A percentile compares a stretch with the other conserved stretches of the same genome.
Evolutionary conservation across 2,888 invertebrate genomes (phyloP).

Genomic region (Ectropis crepuscularia): DNA sequence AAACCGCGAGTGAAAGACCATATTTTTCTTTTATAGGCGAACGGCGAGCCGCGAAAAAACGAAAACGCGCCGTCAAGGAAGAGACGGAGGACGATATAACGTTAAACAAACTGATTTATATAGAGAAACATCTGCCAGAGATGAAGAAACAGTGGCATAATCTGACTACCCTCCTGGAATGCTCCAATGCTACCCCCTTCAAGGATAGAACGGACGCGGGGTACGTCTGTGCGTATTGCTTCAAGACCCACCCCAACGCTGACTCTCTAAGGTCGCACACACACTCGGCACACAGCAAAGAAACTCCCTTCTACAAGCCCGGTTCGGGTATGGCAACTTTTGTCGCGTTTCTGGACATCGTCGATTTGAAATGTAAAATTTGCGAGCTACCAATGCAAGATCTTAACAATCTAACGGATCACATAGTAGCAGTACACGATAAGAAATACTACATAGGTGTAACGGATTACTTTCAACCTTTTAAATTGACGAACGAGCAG

Average conservation of each 20-base stretch:
- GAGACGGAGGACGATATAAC: conserved; percentile 55
- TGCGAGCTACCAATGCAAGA: conserved; percentile 64
- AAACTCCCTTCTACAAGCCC: conserved; percentile 71
- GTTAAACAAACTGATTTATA: conserved; percentile 52
- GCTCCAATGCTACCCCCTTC: conserved; percentile 76
- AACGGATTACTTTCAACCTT: conserved; percentile 74
- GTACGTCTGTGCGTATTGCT: conserved; percentile 77
- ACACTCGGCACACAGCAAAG: conserved; percentile 66
- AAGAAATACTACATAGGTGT: conserved; percentile 69
- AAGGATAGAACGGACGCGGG: conserved; percentile 70
- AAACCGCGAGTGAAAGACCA: conserved; percentile 70
- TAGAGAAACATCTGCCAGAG: conserved; percentile 43
- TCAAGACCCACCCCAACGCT: conserved; percentile 70
- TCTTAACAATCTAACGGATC: conserved; percentile 61
- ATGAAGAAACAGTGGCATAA: conserved; percentile 80
- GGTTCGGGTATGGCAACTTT: conserved; percentile 72
- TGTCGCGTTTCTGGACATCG: conserved; percentile 74
- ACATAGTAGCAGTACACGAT: conserved; percentile 67
- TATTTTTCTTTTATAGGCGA: conserved; percentile 82
- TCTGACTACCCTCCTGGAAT: conserved; percentile 68
- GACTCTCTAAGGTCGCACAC: conserved; percentile 57
- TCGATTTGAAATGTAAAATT: conserved; percentile 71
- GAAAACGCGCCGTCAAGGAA: conserved; percentile 64
- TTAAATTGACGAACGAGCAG: conserved; percentile 65
- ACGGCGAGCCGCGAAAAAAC: conserved; percentile 70